Evolutionary conservation across 2,888 invertebrate genomes (phyloP).

Genomic region (Cantharis rustica): DNA sequence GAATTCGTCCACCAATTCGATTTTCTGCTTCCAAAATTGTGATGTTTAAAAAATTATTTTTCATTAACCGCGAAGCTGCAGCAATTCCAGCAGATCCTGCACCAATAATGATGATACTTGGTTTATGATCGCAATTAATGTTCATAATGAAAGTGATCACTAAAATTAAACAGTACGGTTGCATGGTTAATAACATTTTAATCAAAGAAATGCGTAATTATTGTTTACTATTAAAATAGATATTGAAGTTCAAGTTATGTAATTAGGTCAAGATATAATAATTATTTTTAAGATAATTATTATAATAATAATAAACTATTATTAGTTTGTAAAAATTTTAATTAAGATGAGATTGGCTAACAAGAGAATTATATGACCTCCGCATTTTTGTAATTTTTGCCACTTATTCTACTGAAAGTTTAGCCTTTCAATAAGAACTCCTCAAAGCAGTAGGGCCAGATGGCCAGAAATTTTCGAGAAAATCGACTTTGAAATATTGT

Average conservation of each 20-base stretch:
- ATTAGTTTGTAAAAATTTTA: neutral
- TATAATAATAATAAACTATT: too few relatives aligned
- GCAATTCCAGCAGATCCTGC: slow-evolving; percentile 64
- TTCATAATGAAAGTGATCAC: neutral
- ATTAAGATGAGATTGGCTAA: neutral
- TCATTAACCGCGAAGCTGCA: slow-evolving; percentile 58
- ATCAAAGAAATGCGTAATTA: neutral
- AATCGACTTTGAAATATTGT: too few relatives aligned
- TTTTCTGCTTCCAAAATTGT: slow-evolving; percentile 50
- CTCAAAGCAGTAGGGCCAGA: too few relatives aligned
- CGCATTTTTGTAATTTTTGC: too few relatives aligned
- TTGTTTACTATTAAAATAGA: neutral
- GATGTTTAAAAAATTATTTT: slow-evolving; percentile 56
- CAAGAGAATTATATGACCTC: too few relatives aligned
- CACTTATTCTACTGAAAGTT: too few relatives aligned
- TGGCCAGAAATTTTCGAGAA: too few relatives aligned
- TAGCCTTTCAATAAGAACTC: too few relatives aligned
- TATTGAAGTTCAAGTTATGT: neutral
- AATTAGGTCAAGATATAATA: neutral
- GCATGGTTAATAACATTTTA: neutral
- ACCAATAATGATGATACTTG: slow-evolving; percentile 58
- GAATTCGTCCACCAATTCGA: slow-evolving; percentile 40
- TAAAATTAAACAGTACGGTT: neutral
- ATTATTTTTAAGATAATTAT: too few relatives aligned
- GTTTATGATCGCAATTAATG: neutral